Percentiles rank a stretch among this genome's conserved stretches.
These are phyloP conservation scores for Zoanthus sansibaricus DNA, from an alignment of 92 coral and sea anemone species.

Conservation along the genomic window DNA sequence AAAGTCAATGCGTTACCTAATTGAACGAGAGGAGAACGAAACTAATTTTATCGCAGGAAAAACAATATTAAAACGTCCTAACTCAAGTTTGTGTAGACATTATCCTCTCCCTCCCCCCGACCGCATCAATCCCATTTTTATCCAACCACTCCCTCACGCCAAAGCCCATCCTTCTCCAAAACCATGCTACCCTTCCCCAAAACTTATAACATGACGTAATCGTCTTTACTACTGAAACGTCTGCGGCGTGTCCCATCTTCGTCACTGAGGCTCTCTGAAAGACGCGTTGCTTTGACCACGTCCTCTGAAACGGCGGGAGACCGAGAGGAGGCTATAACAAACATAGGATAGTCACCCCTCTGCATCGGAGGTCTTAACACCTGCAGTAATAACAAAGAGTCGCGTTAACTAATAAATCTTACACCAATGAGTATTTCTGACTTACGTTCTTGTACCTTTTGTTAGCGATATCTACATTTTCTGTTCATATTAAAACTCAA, in stretches of 20 bases:
- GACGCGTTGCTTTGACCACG: slow-evolving; percentile 62
- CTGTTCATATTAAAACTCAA: too few species aligned
- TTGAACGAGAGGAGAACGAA: neutral
- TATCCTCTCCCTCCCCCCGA: neutral
- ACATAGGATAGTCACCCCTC: slow-evolving; percentile 97
- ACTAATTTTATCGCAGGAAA: neutral
- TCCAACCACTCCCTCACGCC: neutral
- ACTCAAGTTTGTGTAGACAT: too few species aligned
- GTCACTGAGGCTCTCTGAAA: slow-evolving; percentile 86
- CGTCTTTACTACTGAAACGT: slow-evolving; percentile 49
- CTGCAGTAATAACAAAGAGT: slow-evolving; percentile 36
- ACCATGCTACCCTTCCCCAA: too few species aligned
- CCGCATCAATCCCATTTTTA: too few species aligned
- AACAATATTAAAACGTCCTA: neutral
- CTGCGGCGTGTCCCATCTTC: slow-evolving; percentile 16
- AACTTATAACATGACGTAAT: slow-evolving; percentile 16
- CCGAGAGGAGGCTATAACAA: slow-evolving; percentile 78
- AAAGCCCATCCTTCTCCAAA: too few species aligned
- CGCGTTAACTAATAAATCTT: neutral
- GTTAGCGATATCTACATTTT: too few species aligned
- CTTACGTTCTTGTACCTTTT: too few species aligned
- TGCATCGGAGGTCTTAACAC: slow-evolving; percentile 98
- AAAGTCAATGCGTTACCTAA: too few species aligned
- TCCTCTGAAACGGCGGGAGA: slow-evolving; percentile 68
- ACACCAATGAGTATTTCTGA: neutral